These are phyloP conservation scores for Progne subis DNA, from an alignment of 2,113 vertebrate genomes.

Conservation along the genomic window DNA sequence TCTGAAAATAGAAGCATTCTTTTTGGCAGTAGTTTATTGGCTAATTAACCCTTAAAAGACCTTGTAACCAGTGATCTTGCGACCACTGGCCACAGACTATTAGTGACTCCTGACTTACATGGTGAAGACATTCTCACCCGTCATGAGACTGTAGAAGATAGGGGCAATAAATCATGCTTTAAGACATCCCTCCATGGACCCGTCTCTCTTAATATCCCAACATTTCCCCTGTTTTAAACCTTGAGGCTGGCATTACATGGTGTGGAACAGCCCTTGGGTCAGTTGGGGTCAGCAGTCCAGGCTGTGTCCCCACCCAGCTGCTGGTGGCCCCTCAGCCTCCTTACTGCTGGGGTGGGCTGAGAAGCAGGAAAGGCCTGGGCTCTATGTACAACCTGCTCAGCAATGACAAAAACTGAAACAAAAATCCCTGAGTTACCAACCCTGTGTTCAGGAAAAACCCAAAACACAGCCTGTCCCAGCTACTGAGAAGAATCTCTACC, in stretches of 20 bases:
- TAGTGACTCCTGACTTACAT: not conserved
- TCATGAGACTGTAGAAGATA: not conserved
- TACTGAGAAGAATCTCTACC: rapidly evolving
- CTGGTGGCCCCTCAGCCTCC: not conserved
- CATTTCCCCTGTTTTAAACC: not conserved
- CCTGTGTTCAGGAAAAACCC: not conserved
- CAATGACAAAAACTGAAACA: not conserved
- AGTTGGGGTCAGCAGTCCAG: not conserved
- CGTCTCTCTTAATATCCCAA: not conserved
- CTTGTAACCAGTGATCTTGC: not conserved
- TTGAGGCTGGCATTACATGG: rapidly evolving
- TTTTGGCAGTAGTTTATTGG: not conserved
- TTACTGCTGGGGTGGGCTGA: not conserved
- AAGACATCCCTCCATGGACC: not conserved
- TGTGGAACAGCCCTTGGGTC: not conserved
- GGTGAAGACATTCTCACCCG: not conserved
- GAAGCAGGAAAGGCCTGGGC: too few relatives aligned
- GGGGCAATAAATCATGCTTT: not conserved
- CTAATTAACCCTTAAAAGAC: not conserved
- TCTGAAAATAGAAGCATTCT: not conserved
- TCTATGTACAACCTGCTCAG: not conserved
- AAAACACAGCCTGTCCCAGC: not conserved
- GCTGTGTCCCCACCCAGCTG: not conserved
- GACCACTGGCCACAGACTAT: not conserved
- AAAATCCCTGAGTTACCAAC: not conserved